phyloP scores from a whole-genome alignment of 1,140 invertebrate species.

The Temnothorax longispinosus region DNA sequence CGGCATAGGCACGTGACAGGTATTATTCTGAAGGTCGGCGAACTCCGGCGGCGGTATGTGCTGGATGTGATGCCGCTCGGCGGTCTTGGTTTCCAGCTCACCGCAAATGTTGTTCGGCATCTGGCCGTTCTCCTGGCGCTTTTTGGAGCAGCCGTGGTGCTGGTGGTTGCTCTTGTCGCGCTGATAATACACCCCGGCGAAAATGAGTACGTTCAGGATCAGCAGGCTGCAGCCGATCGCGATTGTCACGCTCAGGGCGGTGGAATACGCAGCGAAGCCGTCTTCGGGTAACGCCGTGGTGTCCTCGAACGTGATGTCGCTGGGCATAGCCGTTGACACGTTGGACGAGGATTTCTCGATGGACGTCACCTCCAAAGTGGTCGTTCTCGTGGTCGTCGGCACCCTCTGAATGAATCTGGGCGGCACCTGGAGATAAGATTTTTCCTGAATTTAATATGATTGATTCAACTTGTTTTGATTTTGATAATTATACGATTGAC shows the following conservation, averaged over 20 bases:
- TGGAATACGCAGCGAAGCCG: constrained; percentile 94
- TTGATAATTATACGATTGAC: background rate
- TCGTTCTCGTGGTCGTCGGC: constrained; percentile 79
- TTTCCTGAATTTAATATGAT: background rate
- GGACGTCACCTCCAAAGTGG: constrained; percentile 76
- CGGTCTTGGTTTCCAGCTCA: constrained; percentile 90
- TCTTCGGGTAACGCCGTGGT: constrained; percentile 90
- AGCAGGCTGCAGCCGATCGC: constrained; percentile 97
- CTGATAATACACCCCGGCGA: constrained; percentile 97
- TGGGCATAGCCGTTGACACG: constrained; percentile 77
- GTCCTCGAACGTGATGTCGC: constrained; percentile 81
- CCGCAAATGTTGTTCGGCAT: constrained; percentile 94
- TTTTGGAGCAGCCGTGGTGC: constrained; percentile 88
- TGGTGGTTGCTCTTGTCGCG: constrained; percentile 90
- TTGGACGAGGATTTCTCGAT: constrained; percentile 73
- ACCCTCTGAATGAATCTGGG: constrained; percentile 83
- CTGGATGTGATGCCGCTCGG: constrained; percentile 90
- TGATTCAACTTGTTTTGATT: background rate
- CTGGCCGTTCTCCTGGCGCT: constrained; percentile 93
- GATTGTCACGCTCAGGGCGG: constrained; percentile 95
- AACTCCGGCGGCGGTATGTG: constrained; percentile 92
- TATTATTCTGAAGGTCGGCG: constrained; percentile 90
- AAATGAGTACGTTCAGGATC: constrained; percentile 96
- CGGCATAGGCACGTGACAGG: constrained; percentile 88
- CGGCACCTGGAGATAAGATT: constrained; percentile 77